Conservation (phyloP, 2,888 invertebrate species). For the Bellardia pandia region DNA sequence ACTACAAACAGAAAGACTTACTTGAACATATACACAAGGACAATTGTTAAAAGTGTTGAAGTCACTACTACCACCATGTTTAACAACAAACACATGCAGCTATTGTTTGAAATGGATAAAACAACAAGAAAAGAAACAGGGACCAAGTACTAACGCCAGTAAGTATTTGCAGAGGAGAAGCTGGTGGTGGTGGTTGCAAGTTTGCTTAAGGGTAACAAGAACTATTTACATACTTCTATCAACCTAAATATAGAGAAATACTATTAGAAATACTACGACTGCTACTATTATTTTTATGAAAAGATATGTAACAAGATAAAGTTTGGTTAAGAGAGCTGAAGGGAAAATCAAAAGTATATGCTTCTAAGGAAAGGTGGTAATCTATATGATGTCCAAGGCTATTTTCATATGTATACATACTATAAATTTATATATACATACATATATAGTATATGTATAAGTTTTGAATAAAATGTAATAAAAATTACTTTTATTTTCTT, state of each 20-base stretch:
- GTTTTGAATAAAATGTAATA: slow-evolving; percentile 81
- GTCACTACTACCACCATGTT: slow-evolving; percentile 37
- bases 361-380: background rate
- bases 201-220: slow-evolving; percentile 61
- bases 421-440: slow-evolving; percentile 30
- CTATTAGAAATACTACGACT: background rate
- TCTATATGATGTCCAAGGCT: background rate
- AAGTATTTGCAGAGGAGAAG: background rate
- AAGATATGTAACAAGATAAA: background rate
- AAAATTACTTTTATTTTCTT: slow-evolving; percentile 54
- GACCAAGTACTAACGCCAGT: slow-evolving; percentile 1
- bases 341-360: background rate
- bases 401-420: background rate
- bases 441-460: slow-evolving; percentile 53
- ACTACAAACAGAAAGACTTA: background rate
- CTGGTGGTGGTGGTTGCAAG: slow-evolving; percentile 2
- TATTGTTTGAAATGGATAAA: slow-evolving; percentile 21
- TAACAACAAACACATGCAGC: slow-evolving; percentile 12
- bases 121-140: slow-evolving; percentile 48
- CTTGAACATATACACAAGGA: slow-evolving; percentile 34
- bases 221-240: slow-evolving; percentile 43
- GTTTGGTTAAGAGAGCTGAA: background rate
- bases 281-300: background rate
- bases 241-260: slow-evolving; percentile 24
- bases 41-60: slow-evolving; percentile 65